Base-by-base conservation (phyloP, 2,888 invertebrate genomes). In the Melipona beecheii region DNA sequence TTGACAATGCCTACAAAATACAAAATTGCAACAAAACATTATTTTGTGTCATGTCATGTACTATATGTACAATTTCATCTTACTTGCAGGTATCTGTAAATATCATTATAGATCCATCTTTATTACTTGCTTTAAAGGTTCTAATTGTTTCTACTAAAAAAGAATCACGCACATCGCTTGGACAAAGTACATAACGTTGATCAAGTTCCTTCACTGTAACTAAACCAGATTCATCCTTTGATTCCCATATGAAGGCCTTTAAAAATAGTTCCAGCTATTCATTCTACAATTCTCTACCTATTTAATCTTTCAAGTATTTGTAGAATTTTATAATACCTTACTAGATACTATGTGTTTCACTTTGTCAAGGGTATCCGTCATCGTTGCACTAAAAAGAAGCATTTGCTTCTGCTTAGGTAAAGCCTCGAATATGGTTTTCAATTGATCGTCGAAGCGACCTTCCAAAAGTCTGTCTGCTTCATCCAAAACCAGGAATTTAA, bases 41-140 rank as follows among this genome's bases (percentile, higher is more conserved):
- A 21, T 24, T 15, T 66, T n/a, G 9, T 58, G 5, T 54, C 9
- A 50, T 15, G 68, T 43, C 17, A 6, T 36, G 19, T 49, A 68
- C 56, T 65, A 21, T 21, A 56, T 49, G 75, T 36, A 71, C 36
- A 65, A 70, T 70, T 60, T 58, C 15, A 81, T 54, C 96, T 95
- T 95, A 98, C 98, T 98, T 98, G 96, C 99, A 99, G 27, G 99
- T 99, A 91, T 98, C 97, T 2, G 98, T 98, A 93, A 99, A 99
- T 62, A 99, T 97, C 93, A 99, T 98, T 64, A 99, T 96, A 75
- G 98, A 98, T 2, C 98, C 97, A 85, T 96, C 96, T 56, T 96
- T 96, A 92, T 97, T 96, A 19, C 96, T 95, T 86, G 96, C 96
- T 62, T 97, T 95, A 94, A 97, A 99, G 86, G 97, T 96, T 81